These are phyloP conservation scores for Cephus cinctus DNA, from an alignment of 1,140 invertebrate genomes.

Conservation along the genomic window DNA sequence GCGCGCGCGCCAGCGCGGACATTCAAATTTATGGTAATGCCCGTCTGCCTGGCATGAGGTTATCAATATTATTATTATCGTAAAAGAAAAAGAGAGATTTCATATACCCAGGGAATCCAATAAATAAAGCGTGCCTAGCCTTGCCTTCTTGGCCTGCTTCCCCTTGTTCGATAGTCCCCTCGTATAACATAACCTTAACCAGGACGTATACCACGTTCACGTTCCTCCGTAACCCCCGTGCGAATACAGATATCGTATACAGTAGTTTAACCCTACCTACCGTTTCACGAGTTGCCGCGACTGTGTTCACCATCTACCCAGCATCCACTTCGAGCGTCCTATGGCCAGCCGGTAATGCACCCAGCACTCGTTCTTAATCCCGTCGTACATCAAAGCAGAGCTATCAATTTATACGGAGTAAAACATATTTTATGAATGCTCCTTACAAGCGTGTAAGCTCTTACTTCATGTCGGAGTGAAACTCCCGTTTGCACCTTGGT, in stretches of 20 bases:
- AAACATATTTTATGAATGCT: slow-evolving; percentile 31
- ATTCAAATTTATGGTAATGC: slow-evolving; percentile 56
- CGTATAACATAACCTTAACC: not conserved
- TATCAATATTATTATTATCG: slow-evolving; percentile 42
- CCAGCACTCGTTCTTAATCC: slow-evolving; percentile 22
- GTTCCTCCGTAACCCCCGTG: too few relatives aligned
- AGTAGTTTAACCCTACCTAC: too few relatives aligned
- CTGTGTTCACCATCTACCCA: too few relatives aligned
- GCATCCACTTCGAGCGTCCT: too few relatives aligned
- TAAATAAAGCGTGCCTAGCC: too few relatives aligned
- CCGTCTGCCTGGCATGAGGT: slow-evolving; percentile 32
- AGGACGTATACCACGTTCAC: too few relatives aligned
- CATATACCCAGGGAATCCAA: slow-evolving; percentile 15
- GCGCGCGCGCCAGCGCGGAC: slow-evolving; percentile 31
- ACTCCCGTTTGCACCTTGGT: slow-evolving; percentile 21
- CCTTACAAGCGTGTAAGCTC: slow-evolving; percentile 19
- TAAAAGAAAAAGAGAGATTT: slow-evolving; percentile 8
- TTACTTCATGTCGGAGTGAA: slow-evolving; percentile 4
- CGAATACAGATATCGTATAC: too few relatives aligned
- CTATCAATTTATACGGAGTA: slow-evolving; percentile 32
- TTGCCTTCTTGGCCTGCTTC: too few relatives aligned
- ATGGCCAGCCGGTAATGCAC: not conserved
- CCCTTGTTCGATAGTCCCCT: slow-evolving; percentile 14
- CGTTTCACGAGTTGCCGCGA: too few relatives aligned
- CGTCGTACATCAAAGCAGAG: slow-evolving; percentile 16